Percentiles rank a stretch among this genome's conserved stretches.
Evolutionary conservation across 2,113 vertebrate genomes (phyloP).

Genomic region (Saguinus imperator): DNA sequence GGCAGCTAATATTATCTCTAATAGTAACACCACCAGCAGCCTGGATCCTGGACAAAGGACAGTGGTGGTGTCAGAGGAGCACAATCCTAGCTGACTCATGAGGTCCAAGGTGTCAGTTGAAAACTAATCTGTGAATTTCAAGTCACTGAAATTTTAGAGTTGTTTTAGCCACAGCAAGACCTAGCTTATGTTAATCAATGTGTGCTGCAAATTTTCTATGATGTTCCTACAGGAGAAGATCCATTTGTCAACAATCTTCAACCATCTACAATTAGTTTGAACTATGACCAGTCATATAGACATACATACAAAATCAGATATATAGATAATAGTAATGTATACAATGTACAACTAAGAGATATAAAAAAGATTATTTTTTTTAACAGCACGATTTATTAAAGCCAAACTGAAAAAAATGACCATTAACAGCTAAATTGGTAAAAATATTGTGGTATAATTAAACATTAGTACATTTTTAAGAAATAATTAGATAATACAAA

Average conservation of each 20-base stretch:
- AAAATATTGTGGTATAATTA: background rate
- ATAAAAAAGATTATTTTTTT: background rate
- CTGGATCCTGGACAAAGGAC: background rate
- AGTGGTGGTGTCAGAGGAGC: background rate
- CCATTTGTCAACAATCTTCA: background rate
- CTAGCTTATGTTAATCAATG: background rate
- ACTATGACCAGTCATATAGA: background rate
- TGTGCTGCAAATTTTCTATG: background rate
- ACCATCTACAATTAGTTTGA: background rate
- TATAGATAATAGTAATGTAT: background rate
- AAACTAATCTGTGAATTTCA: background rate
- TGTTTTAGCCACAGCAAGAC: background rate
- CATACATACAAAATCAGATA: background rate
- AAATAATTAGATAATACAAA: background rate
- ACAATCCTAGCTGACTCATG: background rate
- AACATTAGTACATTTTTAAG: background rate
- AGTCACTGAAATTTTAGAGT: background rate
- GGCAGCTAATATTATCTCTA: background rate
- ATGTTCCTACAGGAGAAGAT: background rate
- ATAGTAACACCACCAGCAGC: background rate
- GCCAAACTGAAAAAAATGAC: background rate
- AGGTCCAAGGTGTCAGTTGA: background rate
- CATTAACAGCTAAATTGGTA: background rate
- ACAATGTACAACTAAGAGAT: background rate
- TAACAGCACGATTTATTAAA: background rate